A percentile compares a stretch with the other conserved stretches of the same genome.
Evolutionary conservation across 2,888 invertebrate genomes (phyloP).

Genomic region (Philonicus albiceps): DNA sequence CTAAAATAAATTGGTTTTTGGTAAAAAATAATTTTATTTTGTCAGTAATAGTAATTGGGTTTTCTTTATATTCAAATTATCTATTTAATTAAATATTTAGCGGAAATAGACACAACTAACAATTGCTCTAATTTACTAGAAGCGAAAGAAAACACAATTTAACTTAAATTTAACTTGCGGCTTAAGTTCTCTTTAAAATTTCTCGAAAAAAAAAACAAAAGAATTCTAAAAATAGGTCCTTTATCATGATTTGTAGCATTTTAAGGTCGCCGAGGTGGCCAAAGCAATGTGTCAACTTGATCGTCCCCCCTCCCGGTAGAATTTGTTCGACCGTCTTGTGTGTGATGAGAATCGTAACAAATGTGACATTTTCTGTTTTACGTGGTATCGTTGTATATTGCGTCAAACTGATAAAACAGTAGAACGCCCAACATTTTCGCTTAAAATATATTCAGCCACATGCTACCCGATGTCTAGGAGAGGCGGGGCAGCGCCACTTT

Average conservation of each 20-base stretch:
- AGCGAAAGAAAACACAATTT: too few species aligned
- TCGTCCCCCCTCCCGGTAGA: not conserved
- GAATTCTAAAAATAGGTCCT: not conserved
- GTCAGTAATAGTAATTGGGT: too few species aligned
- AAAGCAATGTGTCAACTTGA: slow-evolving; percentile 21
- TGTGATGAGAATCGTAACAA: slow-evolving; percentile 34
- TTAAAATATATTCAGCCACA: slow-evolving; percentile 18
- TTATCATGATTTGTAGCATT: not conserved
- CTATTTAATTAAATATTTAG: too few species aligned
- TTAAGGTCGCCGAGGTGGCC: not conserved
- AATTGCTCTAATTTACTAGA: too few species aligned
- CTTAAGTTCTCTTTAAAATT: not conserved
- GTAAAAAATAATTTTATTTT: too few species aligned
- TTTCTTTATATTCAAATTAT: too few species aligned
- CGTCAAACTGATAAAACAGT: slow-evolving; percentile 2
- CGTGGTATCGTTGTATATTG: not conserved
- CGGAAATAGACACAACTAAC: too few species aligned
- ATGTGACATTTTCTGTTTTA: slow-evolving; percentile 29
- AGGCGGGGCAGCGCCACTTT: not conserved
- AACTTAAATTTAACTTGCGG: too few species aligned
- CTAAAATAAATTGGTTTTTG: too few species aligned
- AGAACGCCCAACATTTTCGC: not conserved
- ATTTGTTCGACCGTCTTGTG: slow-evolving; percentile 20
- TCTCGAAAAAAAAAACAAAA: not conserved
- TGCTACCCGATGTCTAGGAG: not conserved